These are phyloP conservation scores for Pseudochaenichthys georgianus DNA, from an alignment of 2,797 vertebrate genomes.

Conservation along the genomic window DNA sequence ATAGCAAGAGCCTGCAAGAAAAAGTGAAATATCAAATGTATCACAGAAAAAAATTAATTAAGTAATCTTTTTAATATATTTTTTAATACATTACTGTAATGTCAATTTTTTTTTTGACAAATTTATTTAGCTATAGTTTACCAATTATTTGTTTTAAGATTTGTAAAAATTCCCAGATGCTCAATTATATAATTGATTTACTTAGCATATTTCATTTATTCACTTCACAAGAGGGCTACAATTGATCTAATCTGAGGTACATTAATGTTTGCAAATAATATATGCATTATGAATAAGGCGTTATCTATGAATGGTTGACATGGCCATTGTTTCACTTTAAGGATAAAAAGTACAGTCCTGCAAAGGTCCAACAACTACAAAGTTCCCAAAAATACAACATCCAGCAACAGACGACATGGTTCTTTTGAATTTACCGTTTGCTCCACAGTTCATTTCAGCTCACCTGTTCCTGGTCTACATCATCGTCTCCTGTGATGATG, in stretches of 20 bases:
- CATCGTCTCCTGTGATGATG: conserved; percentile 98
- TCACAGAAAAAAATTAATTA: background rate
- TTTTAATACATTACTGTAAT: background rate
- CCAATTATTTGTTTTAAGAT: background rate
- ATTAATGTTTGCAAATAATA: background rate
- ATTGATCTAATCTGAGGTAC: background rate
- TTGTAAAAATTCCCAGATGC: background rate
- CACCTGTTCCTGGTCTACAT: conserved; percentile 99
- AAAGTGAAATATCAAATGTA: background rate
- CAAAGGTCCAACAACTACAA: background rate
- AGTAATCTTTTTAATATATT: background rate
- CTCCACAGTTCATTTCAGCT: conserved; percentile 17
- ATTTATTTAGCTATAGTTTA: too few species aligned
- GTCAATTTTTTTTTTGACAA: background rate
- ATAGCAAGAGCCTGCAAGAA: conserved; percentile 93
- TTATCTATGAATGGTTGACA: background rate
- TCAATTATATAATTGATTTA: background rate
- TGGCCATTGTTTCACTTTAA: background rate
- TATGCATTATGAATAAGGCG: background rate
- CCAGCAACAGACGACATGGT: background rate
- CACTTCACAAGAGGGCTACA: background rate
- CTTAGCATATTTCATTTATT: background rate
- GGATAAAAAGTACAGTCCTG: background rate
- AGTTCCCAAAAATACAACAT: background rate
- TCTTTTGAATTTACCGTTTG: background rate